phyloP scores from a whole-genome alignment of 2,113 vertebrate genomes.

The Ramphastos sulfuratus region DNA sequence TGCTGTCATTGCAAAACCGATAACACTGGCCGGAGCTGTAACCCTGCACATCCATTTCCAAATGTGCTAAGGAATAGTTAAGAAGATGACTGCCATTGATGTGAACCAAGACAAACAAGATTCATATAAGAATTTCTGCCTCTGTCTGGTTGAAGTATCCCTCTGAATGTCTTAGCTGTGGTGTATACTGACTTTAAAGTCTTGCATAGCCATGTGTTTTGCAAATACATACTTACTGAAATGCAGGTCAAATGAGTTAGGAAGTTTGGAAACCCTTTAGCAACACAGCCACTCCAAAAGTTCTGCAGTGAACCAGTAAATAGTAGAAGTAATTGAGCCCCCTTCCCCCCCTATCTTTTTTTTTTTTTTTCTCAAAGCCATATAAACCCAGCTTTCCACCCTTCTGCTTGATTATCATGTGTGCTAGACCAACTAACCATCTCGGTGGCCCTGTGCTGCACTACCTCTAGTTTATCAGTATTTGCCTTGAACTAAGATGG shows the following conservation, averaged over 20 bases:
- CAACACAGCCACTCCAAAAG: not conserved
- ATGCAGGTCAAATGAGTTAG: not conserved
- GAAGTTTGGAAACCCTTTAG: not conserved
- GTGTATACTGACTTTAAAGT: not conserved
- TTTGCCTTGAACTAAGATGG: not conserved
- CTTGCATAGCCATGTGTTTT: not conserved
- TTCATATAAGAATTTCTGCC: not conserved
- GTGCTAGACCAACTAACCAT: rapidly evolving
- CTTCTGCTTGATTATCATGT: not conserved
- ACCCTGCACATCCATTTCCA: not conserved
- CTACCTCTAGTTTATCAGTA: not conserved
- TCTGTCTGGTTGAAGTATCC: not conserved
- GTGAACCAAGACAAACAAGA: not conserved
- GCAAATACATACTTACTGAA: not conserved
- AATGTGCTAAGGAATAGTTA: not conserved
- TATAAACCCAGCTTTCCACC: not conserved
- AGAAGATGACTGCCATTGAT: not conserved
- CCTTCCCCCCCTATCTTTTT: not conserved
- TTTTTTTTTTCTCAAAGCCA: not conserved
- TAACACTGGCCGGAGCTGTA: not conserved
- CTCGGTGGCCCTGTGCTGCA: rapidly evolving
- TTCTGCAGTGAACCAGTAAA: not conserved
- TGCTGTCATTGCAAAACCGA: not conserved
- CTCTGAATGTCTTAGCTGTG: not conserved
- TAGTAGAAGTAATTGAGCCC: not conserved